A percentile compares a stretch with the other conserved stretches of the same genome.
These are phyloP conservation scores for Andinoacara biseriatus DNA, from an alignment of 2,113 vertebrate genomes.

Conservation along the genomic window DNA sequence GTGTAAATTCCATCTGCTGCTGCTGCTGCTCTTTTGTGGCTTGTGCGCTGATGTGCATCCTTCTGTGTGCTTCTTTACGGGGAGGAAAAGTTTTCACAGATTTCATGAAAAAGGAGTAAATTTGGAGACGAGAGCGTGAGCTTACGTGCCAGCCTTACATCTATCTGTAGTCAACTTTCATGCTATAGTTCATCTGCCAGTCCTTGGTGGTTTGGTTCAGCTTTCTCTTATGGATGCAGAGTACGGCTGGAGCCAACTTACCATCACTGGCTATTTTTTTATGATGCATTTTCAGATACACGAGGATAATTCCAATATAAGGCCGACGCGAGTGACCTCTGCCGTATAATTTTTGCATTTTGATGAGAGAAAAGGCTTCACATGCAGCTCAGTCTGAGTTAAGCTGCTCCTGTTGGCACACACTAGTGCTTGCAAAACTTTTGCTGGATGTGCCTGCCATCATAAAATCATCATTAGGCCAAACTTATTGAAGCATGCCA, in stretches of 20 bases:
- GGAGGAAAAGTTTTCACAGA: background rate
- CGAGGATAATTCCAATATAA: background rate
- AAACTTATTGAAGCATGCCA: background rate
- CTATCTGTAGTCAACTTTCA: background rate
- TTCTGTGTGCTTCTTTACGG: background rate
- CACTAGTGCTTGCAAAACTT: background rate
- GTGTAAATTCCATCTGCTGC: conserved; percentile 21
- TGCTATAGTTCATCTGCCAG: background rate
- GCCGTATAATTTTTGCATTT: background rate
- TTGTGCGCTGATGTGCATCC: conserved; percentile 9
- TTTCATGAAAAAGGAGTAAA: background rate
- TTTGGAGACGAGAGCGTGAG: background rate
- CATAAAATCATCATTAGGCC: background rate
- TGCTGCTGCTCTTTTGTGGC: background rate
- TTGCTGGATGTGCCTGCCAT: background rate
- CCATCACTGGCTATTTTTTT: background rate
- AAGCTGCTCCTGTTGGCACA: background rate
- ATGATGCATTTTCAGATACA: background rate
- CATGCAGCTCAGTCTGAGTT: background rate
- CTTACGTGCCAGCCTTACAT: background rate
- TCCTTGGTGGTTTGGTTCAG: background rate
- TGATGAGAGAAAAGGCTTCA: conserved; percentile 3
- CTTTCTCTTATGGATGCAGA: background rate
- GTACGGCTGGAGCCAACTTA: background rate
- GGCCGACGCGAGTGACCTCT: background rate